Evolutionary conservation across 1,140 invertebrate species (phyloP).

Genomic region (Drosophila elegans): DNA sequence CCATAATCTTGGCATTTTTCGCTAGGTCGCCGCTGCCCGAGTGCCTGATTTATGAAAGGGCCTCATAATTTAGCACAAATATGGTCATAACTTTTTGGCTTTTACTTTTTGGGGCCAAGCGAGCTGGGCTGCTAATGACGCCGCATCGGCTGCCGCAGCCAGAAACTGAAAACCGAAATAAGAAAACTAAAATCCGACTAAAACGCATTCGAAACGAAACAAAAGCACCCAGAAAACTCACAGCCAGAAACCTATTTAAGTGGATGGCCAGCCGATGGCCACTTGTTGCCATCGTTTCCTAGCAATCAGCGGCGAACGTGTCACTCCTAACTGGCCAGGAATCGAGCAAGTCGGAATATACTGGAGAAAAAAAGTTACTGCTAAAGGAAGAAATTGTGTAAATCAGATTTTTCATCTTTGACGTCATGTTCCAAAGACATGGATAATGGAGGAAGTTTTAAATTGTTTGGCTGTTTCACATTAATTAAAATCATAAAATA

Average conservation of each 20-base stretch:
- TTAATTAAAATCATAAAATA: too few species aligned
- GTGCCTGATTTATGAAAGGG: constrained; percentile 75
- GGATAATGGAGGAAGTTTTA: too few species aligned
- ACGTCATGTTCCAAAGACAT: too few species aligned
- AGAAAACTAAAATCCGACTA: neutral
- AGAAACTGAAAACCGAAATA: constrained; percentile 40
- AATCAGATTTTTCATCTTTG: too few species aligned
- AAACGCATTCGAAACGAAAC: constrained; percentile 13
- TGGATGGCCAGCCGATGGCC: constrained; percentile 59
- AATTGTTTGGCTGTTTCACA: too few species aligned
- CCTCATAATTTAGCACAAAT: constrained; percentile 79
- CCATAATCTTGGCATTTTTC: constrained; percentile 47
- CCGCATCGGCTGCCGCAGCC: constrained; percentile 20
- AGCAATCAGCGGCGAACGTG: constrained; percentile 75
- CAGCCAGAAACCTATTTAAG: constrained; percentile 61
- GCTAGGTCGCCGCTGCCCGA: constrained; percentile 53
- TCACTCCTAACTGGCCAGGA: constrained; percentile 57
- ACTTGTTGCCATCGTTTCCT: constrained; percentile 76
- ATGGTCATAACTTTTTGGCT: constrained; percentile 77
- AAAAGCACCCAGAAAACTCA: constrained; percentile 21
- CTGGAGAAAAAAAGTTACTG: neutral
- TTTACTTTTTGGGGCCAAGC: constrained; percentile 63
- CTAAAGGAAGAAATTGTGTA: too few species aligned
- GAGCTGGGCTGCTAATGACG: constrained; percentile 66
- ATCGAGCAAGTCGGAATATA: constrained; percentile 4